Evolutionary conservation across 2,888 invertebrate species (phyloP), one percentile per base, ranked within the genome.

Genomic region (Oligia latruncula): DNA sequence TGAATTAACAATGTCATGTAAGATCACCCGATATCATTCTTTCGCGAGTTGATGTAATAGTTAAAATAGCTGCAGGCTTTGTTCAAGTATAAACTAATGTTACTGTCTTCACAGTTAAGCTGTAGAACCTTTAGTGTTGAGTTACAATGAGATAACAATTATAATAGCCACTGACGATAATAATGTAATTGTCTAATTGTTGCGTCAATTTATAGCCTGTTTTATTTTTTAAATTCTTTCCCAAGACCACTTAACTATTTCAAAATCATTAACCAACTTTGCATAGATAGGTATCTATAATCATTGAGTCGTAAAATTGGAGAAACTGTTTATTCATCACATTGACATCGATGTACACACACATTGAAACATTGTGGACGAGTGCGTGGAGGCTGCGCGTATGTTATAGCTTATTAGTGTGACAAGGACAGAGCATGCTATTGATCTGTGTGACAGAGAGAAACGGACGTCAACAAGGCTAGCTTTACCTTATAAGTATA

Each of bases 261-360:
- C 89, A 82, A 90, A 89, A 95, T 93, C 92, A 95, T 94, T 94
- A 95, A 93, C 92, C 89, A 94, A 95, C 95, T 96, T 95, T 94
- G 94, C 95, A 95, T 95, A 96, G 95, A 95, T 95, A 95, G 91
- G 90, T 94, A 96, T 96, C 95, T 94, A 92, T 94, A 94, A 94
- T 94, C 95, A 95, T 94, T 96, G 95, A 95, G 93, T 96, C 96
- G 95, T 96, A 95, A 96, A 96, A 96, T 96, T 94, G 94, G 93
- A 96, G 96, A 96, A 96, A 96, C 95, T 95, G 95, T 96, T 96
- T 95, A 95, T 96, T 96, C 95, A 95, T 95, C 95, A 95, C 95
- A 95, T 95, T 94, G 95, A 95, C 94, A 95, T 91, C 91, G 90
- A 87, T 81, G 88, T 85, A 92, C 89, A 88, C 91, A 91, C 91